Percentiles rank a stretch among this genome's conserved stretches.
Conservation (phyloP, 2,888 invertebrate genomes). For the Caenorhabditis plicata region DNA sequence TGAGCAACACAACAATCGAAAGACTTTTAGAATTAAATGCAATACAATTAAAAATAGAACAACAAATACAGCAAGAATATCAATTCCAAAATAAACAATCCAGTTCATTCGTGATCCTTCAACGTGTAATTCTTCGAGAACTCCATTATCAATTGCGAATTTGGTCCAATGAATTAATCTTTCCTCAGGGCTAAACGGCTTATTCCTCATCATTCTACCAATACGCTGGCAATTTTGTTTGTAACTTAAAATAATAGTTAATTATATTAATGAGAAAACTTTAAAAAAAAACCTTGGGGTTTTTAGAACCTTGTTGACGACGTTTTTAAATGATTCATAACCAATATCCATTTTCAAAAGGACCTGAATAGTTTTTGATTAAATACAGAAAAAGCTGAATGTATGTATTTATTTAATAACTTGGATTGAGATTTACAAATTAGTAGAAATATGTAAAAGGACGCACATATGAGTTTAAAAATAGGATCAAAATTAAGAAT, state of each 20-base stretch:
- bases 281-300: slow-evolving; percentile 26
- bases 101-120: slow-evolving; percentile 42
- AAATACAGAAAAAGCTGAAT: too few species aligned
- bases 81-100: slow-evolving; percentile 50
- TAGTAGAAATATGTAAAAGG: too few species aligned
- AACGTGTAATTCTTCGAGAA: slow-evolving; percentile 43
- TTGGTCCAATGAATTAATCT: slow-evolving; percentile 46
- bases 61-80: slow-evolving; percentile 26
- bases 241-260: too few species aligned
- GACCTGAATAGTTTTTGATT: too few species aligned
- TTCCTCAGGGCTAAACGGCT: slow-evolving; percentile 45
- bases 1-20: too few species aligned
- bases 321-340: slow-evolving; percentile 27
- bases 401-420: too few species aligned
- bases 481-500: too few species aligned
- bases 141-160: slow-evolving; percentile 45
- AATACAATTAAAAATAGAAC: too few species aligned
- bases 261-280: too few species aligned
- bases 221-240: slow-evolving; percentile 33
- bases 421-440: too few species aligned
- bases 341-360: slow-evolving; percentile 38
- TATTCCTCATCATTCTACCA: slow-evolving; percentile 37
- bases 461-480: too few species aligned
- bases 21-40: too few species aligned
- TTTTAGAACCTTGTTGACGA: slow-evolving; percentile 29